Conservation (phyloP, 2,888 invertebrate species). For the Eudemis profundana region DNA sequence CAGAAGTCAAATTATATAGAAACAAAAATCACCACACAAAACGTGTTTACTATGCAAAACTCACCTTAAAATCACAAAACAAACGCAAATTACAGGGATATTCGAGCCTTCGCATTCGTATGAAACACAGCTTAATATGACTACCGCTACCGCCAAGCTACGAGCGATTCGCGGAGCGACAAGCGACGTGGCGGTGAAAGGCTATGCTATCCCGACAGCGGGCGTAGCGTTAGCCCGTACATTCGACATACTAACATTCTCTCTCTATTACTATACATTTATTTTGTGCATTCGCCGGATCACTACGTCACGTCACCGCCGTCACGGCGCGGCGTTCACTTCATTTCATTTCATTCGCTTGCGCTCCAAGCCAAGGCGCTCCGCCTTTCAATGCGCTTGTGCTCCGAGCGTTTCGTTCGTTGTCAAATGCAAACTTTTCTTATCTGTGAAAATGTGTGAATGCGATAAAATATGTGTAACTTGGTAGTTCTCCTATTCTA, state of each 20-base stretch:
- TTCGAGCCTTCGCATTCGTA: slow-evolving; percentile 8
- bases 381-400: slow-evolving; percentile 8
- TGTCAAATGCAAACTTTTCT: background rate
- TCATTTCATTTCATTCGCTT: no score
- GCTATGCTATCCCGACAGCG: slow-evolving; percentile 18
- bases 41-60: slow-evolving; percentile 17
- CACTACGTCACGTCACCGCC: slow-evolving; percentile 24
- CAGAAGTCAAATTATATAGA: background rate
- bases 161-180: slow-evolving; percentile 30
- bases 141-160: slow-evolving; percentile 16
- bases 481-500: background rate
- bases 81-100: slow-evolving; percentile 11
- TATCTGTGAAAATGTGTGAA: slow-evolving; percentile 20
- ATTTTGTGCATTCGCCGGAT: slow-evolving; percentile 26
- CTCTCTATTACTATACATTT: slow-evolving; percentile 21
- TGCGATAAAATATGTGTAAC: background rate
- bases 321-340: background rate
- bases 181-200: slow-evolving; percentile 37
- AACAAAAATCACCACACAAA: background rate
- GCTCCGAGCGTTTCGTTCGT: slow-evolving; percentile 3
- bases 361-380: slow-evolving; percentile 17
- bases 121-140: slow-evolving; percentile 20
- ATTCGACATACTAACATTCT: slow-evolving; percentile 16
- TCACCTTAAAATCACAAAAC: slow-evolving; percentile 15
- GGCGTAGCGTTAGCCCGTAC: slow-evolving; percentile 8